Evolutionary conservation across 2,888 invertebrate genomes (phyloP).

Genomic region (Scrobipalpa costella): DNA sequence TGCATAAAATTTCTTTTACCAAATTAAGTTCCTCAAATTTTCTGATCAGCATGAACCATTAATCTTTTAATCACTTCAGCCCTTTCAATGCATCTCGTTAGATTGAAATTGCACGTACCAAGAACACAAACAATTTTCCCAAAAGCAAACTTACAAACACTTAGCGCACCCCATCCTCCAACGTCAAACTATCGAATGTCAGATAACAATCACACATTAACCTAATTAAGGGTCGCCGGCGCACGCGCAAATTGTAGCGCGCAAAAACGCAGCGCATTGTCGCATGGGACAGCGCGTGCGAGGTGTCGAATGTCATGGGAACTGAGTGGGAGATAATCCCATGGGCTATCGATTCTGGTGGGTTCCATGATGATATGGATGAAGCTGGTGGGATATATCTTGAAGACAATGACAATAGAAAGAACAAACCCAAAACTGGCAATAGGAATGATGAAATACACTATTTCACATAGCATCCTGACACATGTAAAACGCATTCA

Average conservation of each 20-base stretch:
- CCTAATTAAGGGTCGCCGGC: slow-evolving; percentile 20
- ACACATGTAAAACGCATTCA: no score
- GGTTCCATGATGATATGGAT: not conserved
- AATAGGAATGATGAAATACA: no score
- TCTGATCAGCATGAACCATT: no score
- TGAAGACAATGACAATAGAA: not conserved
- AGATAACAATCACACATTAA: slow-evolving; percentile 23
- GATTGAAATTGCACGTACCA: no score
- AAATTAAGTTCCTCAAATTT: no score
- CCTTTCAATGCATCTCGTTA: no score
- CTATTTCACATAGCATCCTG: no score
- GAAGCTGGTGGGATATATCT: not conserved
- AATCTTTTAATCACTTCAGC: no score
- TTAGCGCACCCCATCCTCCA: not conserved
- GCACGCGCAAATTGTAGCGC: slow-evolving; percentile 22
- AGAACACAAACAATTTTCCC: not conserved
- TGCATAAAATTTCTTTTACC: no score
- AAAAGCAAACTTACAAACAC: slow-evolving; percentile 1
- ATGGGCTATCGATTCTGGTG: not conserved
- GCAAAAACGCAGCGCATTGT: slow-evolving; percentile 21
- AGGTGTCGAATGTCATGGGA: slow-evolving; percentile 20
- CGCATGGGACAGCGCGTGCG: slow-evolving; percentile 15
- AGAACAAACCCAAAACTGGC: no score
- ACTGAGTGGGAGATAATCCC: not conserved
- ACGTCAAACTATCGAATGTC: slow-evolving; percentile 20